These are phyloP conservation scores for Australoheros scitulus DNA, from an alignment of 2,113 vertebrate genomes.

Conservation along the genomic window DNA sequence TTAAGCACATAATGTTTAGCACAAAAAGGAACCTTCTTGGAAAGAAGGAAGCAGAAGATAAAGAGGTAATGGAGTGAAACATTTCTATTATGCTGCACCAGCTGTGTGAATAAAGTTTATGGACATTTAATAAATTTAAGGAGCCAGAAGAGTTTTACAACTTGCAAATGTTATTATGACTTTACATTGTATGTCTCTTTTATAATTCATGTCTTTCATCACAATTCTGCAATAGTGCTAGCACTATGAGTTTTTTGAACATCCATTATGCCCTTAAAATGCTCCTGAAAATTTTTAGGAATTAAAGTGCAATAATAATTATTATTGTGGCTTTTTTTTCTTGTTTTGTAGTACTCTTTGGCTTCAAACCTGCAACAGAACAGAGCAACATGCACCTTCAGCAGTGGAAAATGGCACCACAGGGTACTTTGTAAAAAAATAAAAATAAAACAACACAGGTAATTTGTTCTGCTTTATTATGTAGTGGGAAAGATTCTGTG, in stretches of 20 bases:
- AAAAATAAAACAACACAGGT: not conserved
- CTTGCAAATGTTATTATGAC: fast-evolving
- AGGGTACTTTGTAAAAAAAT: not conserved
- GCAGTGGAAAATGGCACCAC: not conserved
- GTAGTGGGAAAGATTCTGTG: not conserved
- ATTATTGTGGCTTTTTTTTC: not conserved
- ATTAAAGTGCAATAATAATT: not conserved
- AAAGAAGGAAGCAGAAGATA: not conserved
- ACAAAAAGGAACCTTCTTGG: not conserved
- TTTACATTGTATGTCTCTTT: not conserved
- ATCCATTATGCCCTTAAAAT: not conserved
- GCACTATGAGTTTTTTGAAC: not conserved
- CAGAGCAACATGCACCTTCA: not conserved
- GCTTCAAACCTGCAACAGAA: not conserved
- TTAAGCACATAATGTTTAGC: not conserved
- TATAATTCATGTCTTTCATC: not conserved
- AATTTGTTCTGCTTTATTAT: slow-evolving; percentile 8
- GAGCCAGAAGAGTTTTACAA: not conserved
- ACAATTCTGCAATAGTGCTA: not conserved
- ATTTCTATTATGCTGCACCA: slow-evolving; percentile 5
- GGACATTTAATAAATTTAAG: slow-evolving; percentile 5
- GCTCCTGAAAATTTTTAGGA: not conserved
- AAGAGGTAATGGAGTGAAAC: slow-evolving; percentile 17
- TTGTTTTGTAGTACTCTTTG: not conserved
- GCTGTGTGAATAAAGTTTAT: not conserved